These are phyloP conservation scores for Phocoena sinus DNA, from an alignment of 2,113 vertebrate genomes.

Conservation along the genomic window DNA sequence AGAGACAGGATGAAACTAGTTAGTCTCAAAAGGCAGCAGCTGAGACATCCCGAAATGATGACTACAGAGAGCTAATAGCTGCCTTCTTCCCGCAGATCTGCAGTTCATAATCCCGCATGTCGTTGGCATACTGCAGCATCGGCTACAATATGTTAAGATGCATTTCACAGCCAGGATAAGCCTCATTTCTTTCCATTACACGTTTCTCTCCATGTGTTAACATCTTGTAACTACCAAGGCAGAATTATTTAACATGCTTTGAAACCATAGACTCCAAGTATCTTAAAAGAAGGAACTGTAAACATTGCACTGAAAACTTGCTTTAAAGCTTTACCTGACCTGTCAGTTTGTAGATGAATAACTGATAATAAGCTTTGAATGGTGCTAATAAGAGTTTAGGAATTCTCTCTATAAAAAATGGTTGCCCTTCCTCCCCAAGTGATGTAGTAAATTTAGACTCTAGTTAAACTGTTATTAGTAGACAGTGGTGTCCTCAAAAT, in stretches of 20 bases:
- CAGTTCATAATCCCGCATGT: constrained; percentile 78
- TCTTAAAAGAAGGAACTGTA: constrained; percentile 79
- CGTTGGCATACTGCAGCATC: constrained; percentile 72
- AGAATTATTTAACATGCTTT: constrained; percentile 85
- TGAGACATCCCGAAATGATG: constrained; percentile 82
- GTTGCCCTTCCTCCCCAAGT: constrained; percentile 77
- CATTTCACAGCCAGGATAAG: constrained; percentile 78
- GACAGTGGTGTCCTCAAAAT: constrained; percentile 82
- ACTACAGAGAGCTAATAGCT: constrained; percentile 84
- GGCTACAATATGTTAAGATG: constrained; percentile 74
- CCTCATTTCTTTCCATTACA: constrained; percentile 74
- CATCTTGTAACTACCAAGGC: constrained; percentile 81
- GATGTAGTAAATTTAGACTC: constrained; percentile 85
- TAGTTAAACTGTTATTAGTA: constrained; percentile 79
- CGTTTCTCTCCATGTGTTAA: constrained; percentile 78
- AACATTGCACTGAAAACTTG: constrained; percentile 83
- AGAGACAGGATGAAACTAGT: constrained; percentile 95
- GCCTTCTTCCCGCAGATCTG: constrained; percentile 71
- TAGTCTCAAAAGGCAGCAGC: constrained; percentile 90
- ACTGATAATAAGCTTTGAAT: constrained; percentile 85
- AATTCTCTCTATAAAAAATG: constrained; percentile 78
- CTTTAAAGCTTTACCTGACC: constrained; percentile 85
- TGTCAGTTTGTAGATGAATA: constrained; percentile 80
- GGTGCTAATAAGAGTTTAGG: constrained; percentile 89
- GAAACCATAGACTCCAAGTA: constrained; percentile 81